Evolutionary conservation across 2,113 vertebrate species (phyloP).

Genomic region (Dascyllus trimaculatus): DNA sequence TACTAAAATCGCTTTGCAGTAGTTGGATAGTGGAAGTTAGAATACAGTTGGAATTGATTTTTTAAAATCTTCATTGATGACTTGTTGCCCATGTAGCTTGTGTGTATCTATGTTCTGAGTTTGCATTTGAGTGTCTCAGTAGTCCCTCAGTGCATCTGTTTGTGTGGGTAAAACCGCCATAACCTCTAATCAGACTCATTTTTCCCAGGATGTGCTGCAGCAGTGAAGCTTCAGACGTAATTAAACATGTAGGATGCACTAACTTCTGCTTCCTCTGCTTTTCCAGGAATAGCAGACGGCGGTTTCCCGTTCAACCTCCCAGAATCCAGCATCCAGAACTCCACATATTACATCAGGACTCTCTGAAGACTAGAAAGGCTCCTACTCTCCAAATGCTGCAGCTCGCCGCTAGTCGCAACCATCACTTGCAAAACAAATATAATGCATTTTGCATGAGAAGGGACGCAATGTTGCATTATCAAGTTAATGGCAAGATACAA

Average conservation of each 20-base stretch:
- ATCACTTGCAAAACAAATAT: constrained; percentile 80
- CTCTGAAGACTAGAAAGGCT: constrained; percentile 63
- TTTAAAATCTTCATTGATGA: background rate
- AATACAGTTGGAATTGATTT: background rate
- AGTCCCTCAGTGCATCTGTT: constrained; percentile 8
- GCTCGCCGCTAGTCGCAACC: constrained; percentile 87
- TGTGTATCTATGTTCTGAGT: constrained; percentile 49
- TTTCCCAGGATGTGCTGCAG: constrained; percentile 6
- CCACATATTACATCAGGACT: constrained; percentile 59
- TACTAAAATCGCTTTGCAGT: too few relatives aligned
- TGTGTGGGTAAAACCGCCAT: background rate
- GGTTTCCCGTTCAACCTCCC: constrained; percentile 81
- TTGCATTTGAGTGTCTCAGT: constrained; percentile 2
- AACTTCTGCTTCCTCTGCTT: constrained; percentile 62
- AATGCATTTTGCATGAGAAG: constrained; percentile 92
- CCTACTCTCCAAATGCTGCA: constrained; percentile 83
- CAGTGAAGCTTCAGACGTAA: background rate
- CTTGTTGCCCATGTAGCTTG: constrained; percentile 24
- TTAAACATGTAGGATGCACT: constrained; percentile 51
- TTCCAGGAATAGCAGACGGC: constrained; percentile 90
- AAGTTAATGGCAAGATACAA: constrained; percentile 67
- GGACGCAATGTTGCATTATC: constrained; percentile 85
- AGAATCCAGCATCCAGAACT: constrained; percentile 75
- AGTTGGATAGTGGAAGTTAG: background rate
- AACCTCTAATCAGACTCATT: constrained; percentile 5